Evolutionary conservation across 2,888 invertebrate species (phyloP), one percentile per base, ranked within the genome.

Genomic region (Mystacides longicornis): DNA sequence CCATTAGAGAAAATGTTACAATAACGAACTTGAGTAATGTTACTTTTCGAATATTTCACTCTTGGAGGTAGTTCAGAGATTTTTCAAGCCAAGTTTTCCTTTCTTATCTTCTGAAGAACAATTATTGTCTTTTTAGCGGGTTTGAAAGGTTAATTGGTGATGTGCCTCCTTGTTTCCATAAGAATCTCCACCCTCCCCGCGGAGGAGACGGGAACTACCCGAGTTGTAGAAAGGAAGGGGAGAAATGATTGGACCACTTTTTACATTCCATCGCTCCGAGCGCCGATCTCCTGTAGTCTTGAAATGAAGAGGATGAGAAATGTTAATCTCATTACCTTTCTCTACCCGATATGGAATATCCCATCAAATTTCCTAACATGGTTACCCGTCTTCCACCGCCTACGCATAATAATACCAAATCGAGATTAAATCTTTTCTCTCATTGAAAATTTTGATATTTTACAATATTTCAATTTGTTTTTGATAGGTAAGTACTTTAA

Each of bases 241-340:
- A n/a, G n/a, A n/a, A n/a, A n/a, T 54, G 54, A 55, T 57, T 50
- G 57, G 49, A 51, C 52, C 57, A 57, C 57, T 58, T 60, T 60
- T 60, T 56, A 60, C 57, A 47, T 60, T 53, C 54, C 54, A 58
- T 60, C 56, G 60, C 60, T 58, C 52, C 46, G 57, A 57, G 57
- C 56, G 60, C 57, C 57, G 55, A 57, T 58, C 60, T 56, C 52
- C 43, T n/a, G 23, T 37, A 37, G 37, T 37, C 37, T 14, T 37
- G 37, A 37, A 37, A 16, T 7, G 16, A 37, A 37, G 37, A 37
- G 37, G 37, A 37, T 16, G 37, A 56, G 57, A 54, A 57, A 60
- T 59, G 58, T 60, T 59, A 60, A 60, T 60, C 60, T 60, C 23
- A 53, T 60, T 60, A 60, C 37, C 37, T 37, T 37, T n/a, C 16